Conservation (phyloP, 2,797 vertebrate species). For the Synaphobranchus kaupii region DNA sequence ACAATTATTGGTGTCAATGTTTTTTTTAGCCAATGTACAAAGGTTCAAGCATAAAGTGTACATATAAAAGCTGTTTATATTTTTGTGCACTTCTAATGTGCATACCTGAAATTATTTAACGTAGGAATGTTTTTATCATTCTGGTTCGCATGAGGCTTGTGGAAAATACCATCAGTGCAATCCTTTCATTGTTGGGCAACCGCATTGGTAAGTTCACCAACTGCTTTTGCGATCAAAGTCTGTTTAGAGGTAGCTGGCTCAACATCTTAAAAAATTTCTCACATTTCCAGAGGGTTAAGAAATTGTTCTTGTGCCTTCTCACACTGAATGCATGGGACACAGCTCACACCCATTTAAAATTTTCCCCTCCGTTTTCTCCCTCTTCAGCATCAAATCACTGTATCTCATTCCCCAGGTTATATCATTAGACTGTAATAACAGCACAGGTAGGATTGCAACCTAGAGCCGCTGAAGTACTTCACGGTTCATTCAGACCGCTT, state of each 20-base stretch:
- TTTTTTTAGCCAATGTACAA: neutral
- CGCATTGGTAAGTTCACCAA: neutral
- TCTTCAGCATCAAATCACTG: neutral
- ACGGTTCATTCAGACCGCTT: neutral
- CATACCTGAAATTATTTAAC: no score
- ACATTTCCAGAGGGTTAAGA: neutral
- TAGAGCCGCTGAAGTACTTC: neutral
- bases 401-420: neutral
- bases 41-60: neutral
- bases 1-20: no score
- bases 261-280: neutral
- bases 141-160: neutral
- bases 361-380: neutral
- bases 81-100: no score
- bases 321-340: neutral
- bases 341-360: neutral
- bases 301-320: neutral
- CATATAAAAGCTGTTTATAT: no score
- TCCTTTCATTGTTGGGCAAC: neutral
- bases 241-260: neutral
- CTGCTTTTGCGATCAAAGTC: neutral
- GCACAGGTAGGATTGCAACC: neutral
- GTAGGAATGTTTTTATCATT: neutral
- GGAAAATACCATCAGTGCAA: neutral
- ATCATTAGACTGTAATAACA: neutral